Conservation (phyloP, 2,888 invertebrate species). For the Rotaria magnacalcarata region DNA sequence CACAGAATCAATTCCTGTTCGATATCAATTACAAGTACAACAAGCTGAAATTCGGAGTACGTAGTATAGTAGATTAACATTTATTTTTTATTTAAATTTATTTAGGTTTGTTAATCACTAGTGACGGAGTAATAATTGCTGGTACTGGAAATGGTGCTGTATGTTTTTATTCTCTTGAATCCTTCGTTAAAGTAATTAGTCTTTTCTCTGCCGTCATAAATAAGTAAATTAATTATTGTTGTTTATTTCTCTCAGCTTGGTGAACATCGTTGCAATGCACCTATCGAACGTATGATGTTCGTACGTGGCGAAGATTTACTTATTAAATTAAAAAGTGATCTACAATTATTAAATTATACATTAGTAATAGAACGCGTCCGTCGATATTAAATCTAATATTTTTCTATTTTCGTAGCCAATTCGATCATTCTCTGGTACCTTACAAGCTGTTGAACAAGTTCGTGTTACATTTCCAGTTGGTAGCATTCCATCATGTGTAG, state of each 20-base stretch:
- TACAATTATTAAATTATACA: slow-evolving; percentile 19
- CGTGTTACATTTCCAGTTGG: slow-evolving; percentile 22
- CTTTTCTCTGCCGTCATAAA: not conserved
- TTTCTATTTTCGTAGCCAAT: not conserved
- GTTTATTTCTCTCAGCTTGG: not conserved
- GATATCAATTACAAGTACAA: not conserved
- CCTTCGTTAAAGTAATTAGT: not conserved
- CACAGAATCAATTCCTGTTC: not conserved
- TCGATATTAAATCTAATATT: not conserved
- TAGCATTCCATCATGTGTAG: slow-evolving; percentile 22
- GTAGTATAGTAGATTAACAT: not conserved
- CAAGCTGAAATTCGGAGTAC: not conserved
- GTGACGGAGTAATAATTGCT: not conserved
- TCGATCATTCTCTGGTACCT: not conserved
- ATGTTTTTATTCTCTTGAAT: slow-evolving; percentile 1
- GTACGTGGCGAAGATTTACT: slow-evolving; percentile 24
- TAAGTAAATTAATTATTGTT: not conserved
- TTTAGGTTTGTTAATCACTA: slow-evolving; percentile 2
- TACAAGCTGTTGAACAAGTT: not conserved
- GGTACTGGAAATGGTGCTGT: not conserved
- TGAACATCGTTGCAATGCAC: not conserved
- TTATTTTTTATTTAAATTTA: not conserved
- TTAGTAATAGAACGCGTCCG: not conserved
- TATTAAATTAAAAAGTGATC: not conserved
- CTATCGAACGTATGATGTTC: not conserved